These are phyloP conservation scores for Lepus timidus DNA, from an alignment of 2,113 vertebrate genomes.

Conservation along the genomic window DNA sequence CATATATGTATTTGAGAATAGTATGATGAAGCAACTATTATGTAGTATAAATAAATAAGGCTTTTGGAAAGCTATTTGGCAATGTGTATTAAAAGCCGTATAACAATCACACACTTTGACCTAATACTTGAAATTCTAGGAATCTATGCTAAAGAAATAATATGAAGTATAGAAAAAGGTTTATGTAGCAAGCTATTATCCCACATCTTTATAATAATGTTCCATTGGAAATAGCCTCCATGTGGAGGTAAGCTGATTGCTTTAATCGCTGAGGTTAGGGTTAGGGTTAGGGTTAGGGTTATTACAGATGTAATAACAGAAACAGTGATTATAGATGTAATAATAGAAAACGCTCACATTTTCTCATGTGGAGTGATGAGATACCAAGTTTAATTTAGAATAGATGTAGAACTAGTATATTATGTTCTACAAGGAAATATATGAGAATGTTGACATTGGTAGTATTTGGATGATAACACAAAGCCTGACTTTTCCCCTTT, in stretches of 20 bases:
- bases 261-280: not conserved
- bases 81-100: conserved; percentile 38
- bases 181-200: not conserved
- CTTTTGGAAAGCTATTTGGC: conserved; percentile 42
- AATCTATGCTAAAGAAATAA: conserved; percentile 55
- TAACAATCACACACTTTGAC: conserved; percentile 26
- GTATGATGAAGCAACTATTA: not conserved
- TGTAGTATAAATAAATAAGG: not conserved
- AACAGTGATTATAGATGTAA: not conserved
- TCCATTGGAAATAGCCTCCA: not conserved
- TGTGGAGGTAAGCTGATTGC: not conserved
- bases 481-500: not conserved
- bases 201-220: not conserved
- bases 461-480: not conserved
- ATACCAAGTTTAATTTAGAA: not conserved
- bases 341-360: not conserved
- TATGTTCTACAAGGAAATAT: not conserved
- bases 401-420: not conserved
- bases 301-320: not conserved
- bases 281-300: not conserved
- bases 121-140: conserved; percentile 54
- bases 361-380: not conserved
- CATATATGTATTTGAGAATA: not conserved
- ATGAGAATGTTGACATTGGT: not conserved
- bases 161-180: conserved; percentile 53